phyloP scores from a whole-genome alignment of 2,113 vertebrate genomes.

The Saguinus midas region DNA sequence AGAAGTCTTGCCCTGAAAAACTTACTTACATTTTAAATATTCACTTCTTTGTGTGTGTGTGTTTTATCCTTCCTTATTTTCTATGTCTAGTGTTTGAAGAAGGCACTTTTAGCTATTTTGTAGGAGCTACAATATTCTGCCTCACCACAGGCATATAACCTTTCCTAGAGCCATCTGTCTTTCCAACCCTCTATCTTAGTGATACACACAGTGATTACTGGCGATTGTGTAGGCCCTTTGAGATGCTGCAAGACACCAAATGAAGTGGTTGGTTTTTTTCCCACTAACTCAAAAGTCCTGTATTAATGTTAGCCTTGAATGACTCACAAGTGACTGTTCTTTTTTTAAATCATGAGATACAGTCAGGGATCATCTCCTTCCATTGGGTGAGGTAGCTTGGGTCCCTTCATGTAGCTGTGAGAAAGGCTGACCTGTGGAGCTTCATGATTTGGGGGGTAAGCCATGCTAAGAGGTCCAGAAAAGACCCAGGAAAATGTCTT shows the following conservation, averaged over 20 bases:
- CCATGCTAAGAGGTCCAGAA: not conserved
- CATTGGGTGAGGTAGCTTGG: not conserved
- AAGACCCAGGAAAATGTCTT: conserved; percentile 20
- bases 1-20: conserved; percentile 19
- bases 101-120: not conserved
- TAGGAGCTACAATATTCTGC: conserved; percentile 27
- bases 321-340: not conserved
- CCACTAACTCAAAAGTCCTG: not conserved
- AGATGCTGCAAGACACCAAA: not conserved
- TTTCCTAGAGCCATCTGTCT: not conserved
- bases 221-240: not conserved
- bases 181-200: conserved; percentile 13
- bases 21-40: conserved; percentile 49
- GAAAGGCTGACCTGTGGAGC: not conserved
- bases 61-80: conserved; percentile 41
- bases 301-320: conserved; percentile 22
- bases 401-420: not conserved
- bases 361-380: not conserved
- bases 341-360: not conserved
- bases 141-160: not conserved
- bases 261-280: not conserved
- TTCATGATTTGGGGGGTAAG: not conserved
- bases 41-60: conserved; percentile 36
- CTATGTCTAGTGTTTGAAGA: not conserved
- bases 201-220: not conserved